Evolutionary conservation across 1,140 invertebrate genomes (phyloP).

Genomic region (Akabosia matsudoensis): DNA sequence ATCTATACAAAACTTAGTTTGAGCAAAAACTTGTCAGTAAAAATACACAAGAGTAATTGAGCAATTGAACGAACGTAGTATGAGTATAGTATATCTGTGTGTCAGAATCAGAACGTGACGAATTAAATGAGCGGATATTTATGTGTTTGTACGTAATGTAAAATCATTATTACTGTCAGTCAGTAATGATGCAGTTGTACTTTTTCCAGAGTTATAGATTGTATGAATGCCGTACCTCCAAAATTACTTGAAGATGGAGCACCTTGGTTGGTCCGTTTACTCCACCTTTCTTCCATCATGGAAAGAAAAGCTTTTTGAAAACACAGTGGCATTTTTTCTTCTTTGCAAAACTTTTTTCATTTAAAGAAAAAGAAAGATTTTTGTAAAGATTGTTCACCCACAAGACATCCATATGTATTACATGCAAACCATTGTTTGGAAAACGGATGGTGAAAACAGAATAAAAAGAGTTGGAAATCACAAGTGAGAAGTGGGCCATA

Average conservation of each 20-base stretch:
- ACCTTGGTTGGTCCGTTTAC: background rate
- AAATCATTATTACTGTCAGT: too few relatives aligned
- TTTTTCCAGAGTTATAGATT: too few relatives aligned
- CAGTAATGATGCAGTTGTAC: background rate
- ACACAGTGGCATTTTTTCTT: background rate
- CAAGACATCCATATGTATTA: slow-evolving; percentile 26
- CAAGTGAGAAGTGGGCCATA: slow-evolving; percentile 45
- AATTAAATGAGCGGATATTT: too few relatives aligned
- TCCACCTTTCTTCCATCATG: background rate
- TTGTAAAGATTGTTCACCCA: slow-evolving; percentile 20
- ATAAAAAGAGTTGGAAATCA: slow-evolving; percentile 34
- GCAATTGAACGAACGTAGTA: too few relatives aligned
- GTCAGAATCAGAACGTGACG: too few relatives aligned
- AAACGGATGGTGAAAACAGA: slow-evolving; percentile 21
- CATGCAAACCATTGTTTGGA: slow-evolving; percentile 19
- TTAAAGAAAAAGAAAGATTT: slow-evolving; percentile 11
- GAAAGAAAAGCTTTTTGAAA: background rate
- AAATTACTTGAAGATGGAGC: background rate
- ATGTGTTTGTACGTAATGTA: too few relatives aligned
- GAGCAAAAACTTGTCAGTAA: too few relatives aligned
- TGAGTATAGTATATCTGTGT: too few relatives aligned
- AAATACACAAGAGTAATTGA: too few relatives aligned
- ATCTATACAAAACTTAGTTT: too few relatives aligned
- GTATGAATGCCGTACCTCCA: too few relatives aligned
- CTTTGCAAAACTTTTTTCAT: slow-evolving; percentile 21